These are phyloP conservation scores for Crossocerus cetratus DNA, from an alignment of 2,888 invertebrate genomes.

Conservation along the genomic window DNA sequence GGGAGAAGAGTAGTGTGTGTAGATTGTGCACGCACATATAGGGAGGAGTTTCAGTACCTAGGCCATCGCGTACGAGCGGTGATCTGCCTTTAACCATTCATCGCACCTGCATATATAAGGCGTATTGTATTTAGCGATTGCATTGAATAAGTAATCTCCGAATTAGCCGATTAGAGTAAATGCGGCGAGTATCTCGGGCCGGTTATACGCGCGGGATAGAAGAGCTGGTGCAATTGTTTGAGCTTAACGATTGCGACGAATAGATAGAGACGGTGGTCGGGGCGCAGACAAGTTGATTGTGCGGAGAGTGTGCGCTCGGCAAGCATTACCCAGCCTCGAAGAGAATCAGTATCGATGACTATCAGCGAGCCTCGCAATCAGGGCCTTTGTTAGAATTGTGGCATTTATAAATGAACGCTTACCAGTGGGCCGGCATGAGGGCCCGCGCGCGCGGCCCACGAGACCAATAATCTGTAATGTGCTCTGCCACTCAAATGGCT, in stretches of 20 bases:
- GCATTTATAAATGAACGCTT: slow-evolving; percentile 54
- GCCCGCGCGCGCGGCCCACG: slow-evolving; percentile 36
- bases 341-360: slow-evolving; percentile 52
- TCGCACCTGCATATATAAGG: neutral
- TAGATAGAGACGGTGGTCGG: slow-evolving; percentile 15
- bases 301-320: slow-evolving; percentile 25
- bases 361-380: slow-evolving; percentile 54
- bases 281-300: slow-evolving; percentile 20
- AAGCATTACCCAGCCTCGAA: slow-evolving; percentile 32
- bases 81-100: neutral
- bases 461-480: slow-evolving; percentile 58
- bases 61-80: neutral
- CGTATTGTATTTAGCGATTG: neutral
- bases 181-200: neutral
- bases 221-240: slow-evolving; percentile 16
- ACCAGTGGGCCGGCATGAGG: slow-evolving; percentile 40
- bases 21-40: neutral
- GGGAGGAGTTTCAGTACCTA: neutral
- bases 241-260: slow-evolving; percentile 24
- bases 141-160: slow-evolving; percentile 2
- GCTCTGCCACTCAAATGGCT: slow-evolving; percentile 47
- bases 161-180: neutral
- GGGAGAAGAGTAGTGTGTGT: too few relatives aligned
- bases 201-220: neutral
- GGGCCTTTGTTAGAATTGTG: slow-evolving; percentile 51